Evolutionary conservation across 2,888 invertebrate genomes (phyloP), one percentile per base, ranked within the genome.

Genomic region (Cyclophora albipunctata): DNA sequence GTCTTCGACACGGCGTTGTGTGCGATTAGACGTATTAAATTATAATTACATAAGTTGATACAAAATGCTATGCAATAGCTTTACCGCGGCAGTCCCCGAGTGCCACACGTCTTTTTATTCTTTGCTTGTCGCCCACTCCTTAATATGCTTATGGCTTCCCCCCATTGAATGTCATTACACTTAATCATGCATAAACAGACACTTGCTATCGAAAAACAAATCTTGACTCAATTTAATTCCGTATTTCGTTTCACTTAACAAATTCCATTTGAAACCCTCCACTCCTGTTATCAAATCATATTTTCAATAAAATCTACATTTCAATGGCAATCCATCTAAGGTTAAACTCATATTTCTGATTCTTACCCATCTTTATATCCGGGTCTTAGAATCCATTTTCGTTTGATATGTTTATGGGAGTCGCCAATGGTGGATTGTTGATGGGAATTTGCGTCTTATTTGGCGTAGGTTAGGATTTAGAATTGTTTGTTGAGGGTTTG

Each of bases 291-390:
- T 65, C 63, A 66, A 68, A 69, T 70, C 64, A 70, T 74, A 71
- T 73, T 76, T 77, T 73, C 71, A 73, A 75, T 73, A 71, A 71
- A 64, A 63, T 65, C 62, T 69, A 66, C 66, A 73, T 73, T 71
- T 67, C 67, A 69, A 69, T 67, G 62, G 54, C 53, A 57, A 64
- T 65, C 48, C 55, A 47, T 58, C 51, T 58, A 50, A 54, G 47
- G 35, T 54, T 51, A 53, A 48, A 51, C 45, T 45, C 49, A 49
- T 57, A 55, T 53, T 52, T 51, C 45, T 49, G 7, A 42, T 34
- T 49, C 41, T 50, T 56, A 56, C 47, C 50, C 51, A 40, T 3
- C 57, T 57, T 52, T 63, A 62, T 48, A 37, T 33, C 45, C 37
- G 34, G 42, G 42, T 34, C 4, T 34, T 62, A 64, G 60, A 62